These are phyloP conservation scores for Catamblyrhynchus diadema DNA, from an alignment of 2,797 vertebrate genomes.

Conservation along the genomic window DNA sequence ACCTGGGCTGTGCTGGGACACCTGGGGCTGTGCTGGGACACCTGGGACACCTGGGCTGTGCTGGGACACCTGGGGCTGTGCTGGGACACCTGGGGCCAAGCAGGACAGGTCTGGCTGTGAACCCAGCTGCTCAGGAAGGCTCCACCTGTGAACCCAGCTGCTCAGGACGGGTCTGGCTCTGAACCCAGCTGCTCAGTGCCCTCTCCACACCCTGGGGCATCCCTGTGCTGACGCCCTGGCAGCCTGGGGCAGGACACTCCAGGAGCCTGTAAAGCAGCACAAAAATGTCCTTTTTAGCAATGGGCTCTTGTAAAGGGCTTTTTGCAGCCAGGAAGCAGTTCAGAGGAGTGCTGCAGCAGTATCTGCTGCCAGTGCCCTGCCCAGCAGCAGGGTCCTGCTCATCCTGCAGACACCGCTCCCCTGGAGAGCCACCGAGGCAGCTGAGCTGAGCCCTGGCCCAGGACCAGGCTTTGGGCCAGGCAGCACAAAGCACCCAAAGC, in stretches of 20 bases:
- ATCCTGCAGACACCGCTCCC: neutral
- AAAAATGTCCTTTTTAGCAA: neutral
- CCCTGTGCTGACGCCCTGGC: neutral
- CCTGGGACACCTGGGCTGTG: no score
- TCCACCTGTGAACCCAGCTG: no score
- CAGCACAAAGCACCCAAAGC: neutral
- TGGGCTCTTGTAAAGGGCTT: neutral
- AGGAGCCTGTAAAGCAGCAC: neutral
- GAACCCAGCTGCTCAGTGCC: neutral
- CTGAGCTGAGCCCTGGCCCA: neutral
- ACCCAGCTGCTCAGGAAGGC: no score
- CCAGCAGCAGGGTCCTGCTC: neutral
- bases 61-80: no score
- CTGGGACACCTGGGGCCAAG: no score
- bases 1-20: no score
- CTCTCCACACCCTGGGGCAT: rapidly evolving
- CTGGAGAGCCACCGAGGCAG: neutral
- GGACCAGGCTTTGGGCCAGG: neutral
- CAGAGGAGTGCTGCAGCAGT: neutral
- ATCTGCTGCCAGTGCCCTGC: neutral
- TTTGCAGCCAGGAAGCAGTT: neutral
- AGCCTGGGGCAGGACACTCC: neutral
- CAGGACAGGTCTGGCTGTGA: no score
- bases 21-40: no score
- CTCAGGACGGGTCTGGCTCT: no score